A percentile compares a stretch with the other conserved stretches of the same genome.
Evolutionary conservation across 35 echinoderm and acorn worm species (phyloP).

Genomic region (Apostichopus japonicus): DNA sequence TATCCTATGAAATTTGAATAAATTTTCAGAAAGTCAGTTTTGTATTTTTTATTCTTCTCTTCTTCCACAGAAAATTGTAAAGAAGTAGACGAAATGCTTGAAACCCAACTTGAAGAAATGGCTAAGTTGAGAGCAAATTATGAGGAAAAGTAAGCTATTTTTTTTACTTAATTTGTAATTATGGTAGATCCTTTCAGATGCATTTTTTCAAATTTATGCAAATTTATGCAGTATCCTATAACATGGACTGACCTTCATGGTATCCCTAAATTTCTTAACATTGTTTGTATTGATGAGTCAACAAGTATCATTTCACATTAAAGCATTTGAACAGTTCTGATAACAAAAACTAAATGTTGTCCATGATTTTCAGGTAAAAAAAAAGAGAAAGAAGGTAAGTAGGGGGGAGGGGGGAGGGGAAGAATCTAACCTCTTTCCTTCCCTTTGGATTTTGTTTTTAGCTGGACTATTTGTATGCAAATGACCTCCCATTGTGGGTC

Average conservation of each 20-base stretch:
- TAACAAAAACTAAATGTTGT: too few species aligned
- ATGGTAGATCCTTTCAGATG: not conserved
- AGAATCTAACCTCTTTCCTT: too few species aligned
- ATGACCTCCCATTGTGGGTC: too few species aligned
- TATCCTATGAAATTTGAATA: not conserved
- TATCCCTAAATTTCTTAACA: not conserved
- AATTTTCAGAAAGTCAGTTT: not conserved
- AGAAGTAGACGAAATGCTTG: not conserved
- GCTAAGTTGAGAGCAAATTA: not conserved
- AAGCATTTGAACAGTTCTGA: too few species aligned
- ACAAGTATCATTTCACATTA: too few species aligned
- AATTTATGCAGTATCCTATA: not conserved
- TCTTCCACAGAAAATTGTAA: slow-evolving; percentile 21
- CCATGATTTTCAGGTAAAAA: too few species aligned
- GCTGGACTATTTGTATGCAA: too few species aligned
- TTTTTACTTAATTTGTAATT: not conserved
- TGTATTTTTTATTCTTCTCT: not conserved
- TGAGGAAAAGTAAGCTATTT: slow-evolving; percentile 4
- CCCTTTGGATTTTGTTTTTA: too few species aligned
- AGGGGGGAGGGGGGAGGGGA: too few species aligned
- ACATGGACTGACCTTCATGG: not conserved
- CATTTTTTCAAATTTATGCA: not conserved
- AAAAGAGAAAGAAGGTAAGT: too few species aligned
- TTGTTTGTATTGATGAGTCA: too few species aligned
- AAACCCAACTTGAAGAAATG: slow-evolving; percentile 34